phyloP scores from a whole-genome alignment of 2,113 vertebrate species.

The Python bivittatus region DNA sequence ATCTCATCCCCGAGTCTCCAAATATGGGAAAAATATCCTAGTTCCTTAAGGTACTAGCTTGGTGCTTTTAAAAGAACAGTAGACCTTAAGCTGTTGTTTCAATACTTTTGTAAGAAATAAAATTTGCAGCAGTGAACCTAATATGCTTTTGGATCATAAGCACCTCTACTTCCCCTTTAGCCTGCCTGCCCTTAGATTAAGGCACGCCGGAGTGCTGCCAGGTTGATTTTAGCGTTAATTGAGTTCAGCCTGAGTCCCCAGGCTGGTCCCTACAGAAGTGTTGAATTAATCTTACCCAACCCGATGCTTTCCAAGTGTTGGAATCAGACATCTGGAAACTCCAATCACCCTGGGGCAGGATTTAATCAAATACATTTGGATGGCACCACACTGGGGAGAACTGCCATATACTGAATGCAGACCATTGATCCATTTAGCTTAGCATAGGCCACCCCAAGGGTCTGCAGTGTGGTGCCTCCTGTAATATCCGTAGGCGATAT shows the following conservation, averaged over 20 bases:
- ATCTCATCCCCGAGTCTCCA: slow-evolving; percentile 24
- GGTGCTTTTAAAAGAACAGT: slow-evolving; percentile 27
- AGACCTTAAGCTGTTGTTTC: slow-evolving; percentile 46
- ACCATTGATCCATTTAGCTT: neutral
- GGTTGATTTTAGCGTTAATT: neutral
- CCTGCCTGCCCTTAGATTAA: neutral
- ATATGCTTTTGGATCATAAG: neutral
- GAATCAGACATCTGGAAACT: neutral
- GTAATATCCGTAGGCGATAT: neutral
- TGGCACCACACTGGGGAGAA: neutral
- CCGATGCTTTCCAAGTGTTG: neutral
- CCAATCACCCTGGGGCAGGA: neutral
- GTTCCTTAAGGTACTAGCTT: slow-evolving; percentile 20
- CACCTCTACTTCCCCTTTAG: neutral
- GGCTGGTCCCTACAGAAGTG: neutral
- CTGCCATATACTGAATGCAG: neutral
- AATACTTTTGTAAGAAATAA: slow-evolving; percentile 20
- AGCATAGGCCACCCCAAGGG: neutral
- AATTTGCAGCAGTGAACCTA: slow-evolving; percentile 5
- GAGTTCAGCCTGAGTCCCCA: neutral
- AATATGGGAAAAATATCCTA: slow-evolving; percentile 38
- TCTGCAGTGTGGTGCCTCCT: neutral
- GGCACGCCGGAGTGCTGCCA: neutral
- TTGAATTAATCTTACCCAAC: neutral
- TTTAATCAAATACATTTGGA: neutral